A percentile compares a stretch with the other conserved stretches of the same genome.
These are phyloP conservation scores for Scomber scombrus DNA, from an alignment of 2,113 vertebrate genomes.

Conservation along the genomic window DNA sequence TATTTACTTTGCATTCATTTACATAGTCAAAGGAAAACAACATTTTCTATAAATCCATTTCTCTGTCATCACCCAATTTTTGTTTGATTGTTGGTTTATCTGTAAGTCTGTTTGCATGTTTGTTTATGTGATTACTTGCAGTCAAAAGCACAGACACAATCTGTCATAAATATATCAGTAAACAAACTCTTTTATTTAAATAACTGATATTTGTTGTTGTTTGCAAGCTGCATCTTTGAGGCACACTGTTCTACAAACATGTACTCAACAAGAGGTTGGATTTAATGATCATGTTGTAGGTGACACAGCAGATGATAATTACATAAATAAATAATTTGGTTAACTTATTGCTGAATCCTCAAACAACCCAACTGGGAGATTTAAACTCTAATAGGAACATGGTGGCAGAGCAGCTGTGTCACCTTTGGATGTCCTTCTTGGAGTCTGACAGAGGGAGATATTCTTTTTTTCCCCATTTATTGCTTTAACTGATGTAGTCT, in stretches of 20 bases:
- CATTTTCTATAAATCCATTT: conserved; percentile 45
- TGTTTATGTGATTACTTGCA: conserved; percentile 7
- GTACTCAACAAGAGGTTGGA: conserved; percentile 18
- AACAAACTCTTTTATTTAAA: conserved; percentile 11
- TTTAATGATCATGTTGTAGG: conserved; percentile 42
- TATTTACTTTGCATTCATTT: conserved; percentile 62
- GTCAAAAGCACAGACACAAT: conserved; percentile 18
- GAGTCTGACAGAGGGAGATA: background rate
- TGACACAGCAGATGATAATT: conserved; percentile 58
- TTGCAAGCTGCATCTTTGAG: background rate
- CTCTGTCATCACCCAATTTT: conserved; percentile 26
- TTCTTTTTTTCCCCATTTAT: conserved; percentile 7
- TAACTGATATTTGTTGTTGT: conserved; percentile 32
- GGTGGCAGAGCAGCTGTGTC: conserved; percentile 43
- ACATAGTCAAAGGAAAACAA: conserved; percentile 47
- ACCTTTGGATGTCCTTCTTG: conserved; percentile 49
- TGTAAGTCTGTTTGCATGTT: conserved; percentile 8
- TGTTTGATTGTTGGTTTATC: conserved; percentile 17
- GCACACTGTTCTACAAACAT: conserved; percentile 30
- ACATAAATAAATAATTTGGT: conserved; percentile 51
- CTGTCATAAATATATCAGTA: conserved; percentile 12
- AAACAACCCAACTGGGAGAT: conserved; percentile 24
- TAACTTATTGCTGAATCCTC: conserved; percentile 50
- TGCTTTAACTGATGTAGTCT: conserved; percentile 41
- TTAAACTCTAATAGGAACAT: conserved; percentile 16